These are phyloP conservation scores for Drosophila tripunctata DNA, from an alignment of 2,888 invertebrate genomes.

Conservation along the genomic window DNA sequence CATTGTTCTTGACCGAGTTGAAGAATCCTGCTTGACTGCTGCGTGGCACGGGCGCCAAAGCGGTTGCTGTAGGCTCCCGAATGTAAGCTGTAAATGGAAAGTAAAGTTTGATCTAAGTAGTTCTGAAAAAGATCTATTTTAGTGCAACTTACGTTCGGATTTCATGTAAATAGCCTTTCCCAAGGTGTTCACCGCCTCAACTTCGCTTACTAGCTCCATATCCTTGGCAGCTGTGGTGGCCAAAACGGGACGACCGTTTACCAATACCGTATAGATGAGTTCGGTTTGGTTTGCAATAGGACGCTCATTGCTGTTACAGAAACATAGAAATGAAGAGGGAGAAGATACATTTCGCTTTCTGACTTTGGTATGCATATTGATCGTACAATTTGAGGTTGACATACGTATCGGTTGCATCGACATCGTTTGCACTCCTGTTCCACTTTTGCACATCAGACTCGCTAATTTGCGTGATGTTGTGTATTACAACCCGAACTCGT, in stretches of 20 bases:
- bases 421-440: slow-evolving; percentile 42
- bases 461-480: slow-evolving; percentile 87
- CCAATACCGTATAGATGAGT: slow-evolving; percentile 92
- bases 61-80: slow-evolving; percentile 84
- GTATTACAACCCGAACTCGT: slow-evolving; percentile 88
- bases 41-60: slow-evolving; percentile 83
- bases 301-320: slow-evolving; percentile 74
- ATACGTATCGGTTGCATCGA: slow-evolving; percentile 67
- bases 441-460: slow-evolving; percentile 83
- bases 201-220: slow-evolving; percentile 91
- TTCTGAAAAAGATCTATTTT: too few species aligned
- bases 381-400: slow-evolving; percentile 82
- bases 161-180: slow-evolving; percentile 92
- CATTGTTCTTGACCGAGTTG: slow-evolving; percentile 81
- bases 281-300: slow-evolving; percentile 85
- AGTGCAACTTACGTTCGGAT: slow-evolving; percentile 94
- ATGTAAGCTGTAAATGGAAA: slow-evolving; percentile 79
- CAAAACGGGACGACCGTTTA: slow-evolving; percentile 91
- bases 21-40: slow-evolving; percentile 78
- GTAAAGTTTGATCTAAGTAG: too few species aligned
- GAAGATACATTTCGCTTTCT: too few species aligned
- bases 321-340: not conserved
- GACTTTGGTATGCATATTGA: not conserved
- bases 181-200: slow-evolving; percentile 90
- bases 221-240: slow-evolving; percentile 92